phyloP scores from a whole-genome alignment of 1,140 invertebrate species.

The Aphaenogaster floridana region DNA sequence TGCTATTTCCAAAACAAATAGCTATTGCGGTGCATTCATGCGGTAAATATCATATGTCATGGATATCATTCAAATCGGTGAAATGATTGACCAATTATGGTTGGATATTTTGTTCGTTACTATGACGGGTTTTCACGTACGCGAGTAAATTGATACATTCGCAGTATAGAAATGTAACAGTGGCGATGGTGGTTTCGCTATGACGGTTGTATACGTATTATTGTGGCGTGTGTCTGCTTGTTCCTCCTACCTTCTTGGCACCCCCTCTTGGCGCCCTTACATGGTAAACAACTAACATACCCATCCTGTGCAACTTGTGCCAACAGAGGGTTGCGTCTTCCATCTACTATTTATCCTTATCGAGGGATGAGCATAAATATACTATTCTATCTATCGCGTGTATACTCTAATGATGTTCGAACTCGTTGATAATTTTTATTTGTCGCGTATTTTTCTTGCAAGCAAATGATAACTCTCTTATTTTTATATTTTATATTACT shows the following conservation, averaged over 20 bases:
- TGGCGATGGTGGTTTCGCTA: constrained; percentile 36
- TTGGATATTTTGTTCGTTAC: background rate
- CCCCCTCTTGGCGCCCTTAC: constrained; percentile 14
- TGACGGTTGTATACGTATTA: background rate
- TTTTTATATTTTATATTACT: background rate
- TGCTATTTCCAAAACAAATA: background rate
- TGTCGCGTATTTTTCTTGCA: background rate
- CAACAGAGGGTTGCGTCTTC: background rate
- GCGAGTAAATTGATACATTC: constrained; percentile 29
- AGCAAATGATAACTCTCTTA: background rate
- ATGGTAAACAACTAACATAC: constrained; percentile 38
- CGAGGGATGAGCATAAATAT: constrained; percentile 19
- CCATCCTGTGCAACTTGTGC: background rate
- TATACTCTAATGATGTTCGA: background rate
- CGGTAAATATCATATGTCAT: background rate
- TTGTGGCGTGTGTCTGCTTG: background rate
- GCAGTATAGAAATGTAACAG: constrained; percentile 30
- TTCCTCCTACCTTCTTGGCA: constrained; percentile 37
- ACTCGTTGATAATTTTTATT: constrained; percentile 20
- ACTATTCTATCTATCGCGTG: background rate
- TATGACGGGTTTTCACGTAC: constrained; percentile 6
- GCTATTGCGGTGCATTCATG: background rate
- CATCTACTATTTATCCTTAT: constrained; percentile 1
- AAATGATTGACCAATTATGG: constrained; percentile 2
- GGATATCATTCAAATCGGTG: background rate